phyloP scores from a whole-genome alignment of 2,797 vertebrate species.

The Pangasius djambal region DNA sequence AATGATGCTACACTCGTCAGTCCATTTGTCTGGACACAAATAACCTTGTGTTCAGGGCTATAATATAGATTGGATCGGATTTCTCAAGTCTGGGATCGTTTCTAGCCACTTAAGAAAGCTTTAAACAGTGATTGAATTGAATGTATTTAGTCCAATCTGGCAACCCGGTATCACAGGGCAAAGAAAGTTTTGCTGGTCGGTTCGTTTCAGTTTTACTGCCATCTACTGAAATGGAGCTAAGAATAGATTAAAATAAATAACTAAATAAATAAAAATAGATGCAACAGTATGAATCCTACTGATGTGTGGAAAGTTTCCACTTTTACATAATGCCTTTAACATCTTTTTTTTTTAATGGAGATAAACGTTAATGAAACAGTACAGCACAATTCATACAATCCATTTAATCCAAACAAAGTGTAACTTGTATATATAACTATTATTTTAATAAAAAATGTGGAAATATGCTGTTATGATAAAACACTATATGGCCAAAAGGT shows the following conservation, averaged over 20 bases:
- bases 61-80: rapidly evolving
- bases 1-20: too few relatives aligned
- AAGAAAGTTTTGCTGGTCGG: slow-evolving; percentile 4
- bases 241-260: neutral
- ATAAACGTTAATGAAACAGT: neutral
- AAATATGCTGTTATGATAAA: neutral
- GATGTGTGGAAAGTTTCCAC: neutral
- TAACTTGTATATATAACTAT: neutral
- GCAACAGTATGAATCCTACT: neutral
- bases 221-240: slow-evolving; percentile 43
- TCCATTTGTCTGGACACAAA: neutral
- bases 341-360: neutral
- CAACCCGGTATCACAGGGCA: neutral
- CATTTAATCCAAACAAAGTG: neutral
- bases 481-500: too few relatives aligned
- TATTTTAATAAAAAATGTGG: neutral
- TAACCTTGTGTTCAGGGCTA: rapidly evolving
- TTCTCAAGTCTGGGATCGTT: neutral
- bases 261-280: neutral
- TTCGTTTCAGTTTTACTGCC: slow-evolving; percentile 8
- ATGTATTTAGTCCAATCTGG: neutral
- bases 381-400: neutral
- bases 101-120: neutral
- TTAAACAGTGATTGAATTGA: neutral
- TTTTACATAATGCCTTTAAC: neutral